Conservation (phyloP, 1,140 invertebrate genomes). For the Phymorhynchus buccinoides region DNA sequence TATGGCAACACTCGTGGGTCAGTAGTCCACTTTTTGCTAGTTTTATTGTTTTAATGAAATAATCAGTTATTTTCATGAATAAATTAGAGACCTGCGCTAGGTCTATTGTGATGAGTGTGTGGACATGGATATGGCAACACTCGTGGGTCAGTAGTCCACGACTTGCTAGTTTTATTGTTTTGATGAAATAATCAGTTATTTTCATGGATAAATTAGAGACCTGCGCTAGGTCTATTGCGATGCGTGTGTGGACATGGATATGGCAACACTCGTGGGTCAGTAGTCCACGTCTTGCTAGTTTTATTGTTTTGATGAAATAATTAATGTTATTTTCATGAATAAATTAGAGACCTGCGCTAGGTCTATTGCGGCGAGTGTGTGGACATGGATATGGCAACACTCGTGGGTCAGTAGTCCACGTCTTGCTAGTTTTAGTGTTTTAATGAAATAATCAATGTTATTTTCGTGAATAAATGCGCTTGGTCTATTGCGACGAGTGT, state of each 20-base stretch:
- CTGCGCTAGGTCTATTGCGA: constrained; percentile 76
- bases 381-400: constrained; percentile 70
- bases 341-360: constrained; percentile 74
- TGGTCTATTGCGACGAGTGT: constrained; percentile 74
- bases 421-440: constrained; percentile 1
- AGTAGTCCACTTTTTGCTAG: constrained; percentile 11
- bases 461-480: constrained; percentile 67
- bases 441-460: background rate
- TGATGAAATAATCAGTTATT: background rate
- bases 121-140: constrained; percentile 70
- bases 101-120: constrained; percentile 74
- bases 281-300: background rate
- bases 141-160: constrained; percentile 73
- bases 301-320: constrained; percentile 3
- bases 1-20: constrained; percentile 75
- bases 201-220: constrained; percentile 63
- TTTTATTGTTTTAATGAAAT: constrained; percentile 1
- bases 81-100: constrained; percentile 74
- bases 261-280: constrained; percentile 74
- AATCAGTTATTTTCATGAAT: background rate
- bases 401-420: constrained; percentile 73
- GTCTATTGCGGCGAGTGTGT: constrained; percentile 74
- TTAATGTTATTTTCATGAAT: background rate
- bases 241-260: constrained; percentile 67
- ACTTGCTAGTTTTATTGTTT: constrained; percentile 1